Conservation (phyloP, 1,140 invertebrate species). For the Temnothorax curvispinosus region DNA sequence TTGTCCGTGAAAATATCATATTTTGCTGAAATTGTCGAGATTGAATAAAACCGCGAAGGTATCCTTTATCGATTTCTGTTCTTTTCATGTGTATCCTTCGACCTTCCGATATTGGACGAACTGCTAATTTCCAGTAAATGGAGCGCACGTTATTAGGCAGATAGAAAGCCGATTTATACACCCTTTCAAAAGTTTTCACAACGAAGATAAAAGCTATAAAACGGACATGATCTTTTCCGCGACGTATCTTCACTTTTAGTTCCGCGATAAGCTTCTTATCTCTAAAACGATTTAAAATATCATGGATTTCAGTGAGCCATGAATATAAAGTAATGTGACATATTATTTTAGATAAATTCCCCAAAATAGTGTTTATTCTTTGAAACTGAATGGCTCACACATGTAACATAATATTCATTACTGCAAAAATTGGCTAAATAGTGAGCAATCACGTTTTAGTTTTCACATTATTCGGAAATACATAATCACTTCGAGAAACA, state of each 20-base stretch:
- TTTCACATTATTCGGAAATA: background rate
- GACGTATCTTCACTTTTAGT: background rate
- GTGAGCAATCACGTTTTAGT: background rate
- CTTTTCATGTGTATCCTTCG: background rate
- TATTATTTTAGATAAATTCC: background rate
- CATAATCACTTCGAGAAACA: background rate
- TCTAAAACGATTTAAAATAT: background rate
- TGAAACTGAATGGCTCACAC: background rate
- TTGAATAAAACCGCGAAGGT: background rate
- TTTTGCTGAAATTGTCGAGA: background rate
- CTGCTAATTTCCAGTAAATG: slow-evolving; percentile 32
- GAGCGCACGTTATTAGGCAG: background rate
- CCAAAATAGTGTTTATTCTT: background rate
- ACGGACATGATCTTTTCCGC: background rate
- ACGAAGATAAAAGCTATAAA: background rate
- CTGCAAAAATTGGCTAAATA: background rate
- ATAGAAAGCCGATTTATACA: slow-evolving; percentile 23
- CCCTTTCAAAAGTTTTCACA: background rate
- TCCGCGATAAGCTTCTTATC: slow-evolving; percentile 4
- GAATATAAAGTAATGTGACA: background rate
- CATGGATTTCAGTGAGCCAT: background rate
- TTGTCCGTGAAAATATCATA: background rate
- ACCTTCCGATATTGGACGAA: background rate
- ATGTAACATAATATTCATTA: background rate
- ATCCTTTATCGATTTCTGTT: slow-evolving; percentile 10